Evolutionary conservation across 2,113 vertebrate genomes (phyloP).

Genomic region (Pongo abelii): DNA sequence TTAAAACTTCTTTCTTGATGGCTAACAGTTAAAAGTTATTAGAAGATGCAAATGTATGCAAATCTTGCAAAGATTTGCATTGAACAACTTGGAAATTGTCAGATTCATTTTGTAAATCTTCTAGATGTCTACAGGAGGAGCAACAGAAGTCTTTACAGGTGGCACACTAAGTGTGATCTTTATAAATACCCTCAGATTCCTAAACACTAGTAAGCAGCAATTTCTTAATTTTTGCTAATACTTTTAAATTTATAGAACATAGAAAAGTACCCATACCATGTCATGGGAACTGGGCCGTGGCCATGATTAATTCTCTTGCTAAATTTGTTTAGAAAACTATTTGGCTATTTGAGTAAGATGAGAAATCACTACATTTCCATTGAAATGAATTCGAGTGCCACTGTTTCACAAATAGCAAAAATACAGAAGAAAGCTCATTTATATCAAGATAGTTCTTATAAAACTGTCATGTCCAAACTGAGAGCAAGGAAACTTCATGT

Average conservation of each 20-base stretch:
- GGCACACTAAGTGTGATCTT: not conserved
- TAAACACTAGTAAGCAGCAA: not conserved
- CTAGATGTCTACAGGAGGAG: not conserved
- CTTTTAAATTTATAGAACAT: not conserved
- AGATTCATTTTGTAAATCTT: not conserved
- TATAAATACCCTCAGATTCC: conserved; percentile 26
- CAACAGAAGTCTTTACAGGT: not conserved
- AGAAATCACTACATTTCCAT: conserved; percentile 19
- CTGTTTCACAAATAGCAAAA: not conserved
- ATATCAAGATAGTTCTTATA: not conserved
- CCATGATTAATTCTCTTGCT: not conserved
- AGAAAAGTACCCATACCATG: not conserved
- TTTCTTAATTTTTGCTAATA: not conserved
- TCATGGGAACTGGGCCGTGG: not conserved
- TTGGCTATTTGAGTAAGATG: not conserved
- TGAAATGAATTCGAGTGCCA: not conserved
- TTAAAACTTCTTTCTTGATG: not conserved
- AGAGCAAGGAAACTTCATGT: not conserved
- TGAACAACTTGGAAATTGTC: not conserved
- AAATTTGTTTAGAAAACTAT: conserved; percentile 29
- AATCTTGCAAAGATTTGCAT: not conserved
- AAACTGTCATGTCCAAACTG: not conserved
- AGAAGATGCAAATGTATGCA: not conserved
- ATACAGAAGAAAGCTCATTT: not conserved
- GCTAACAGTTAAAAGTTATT: conserved; percentile 41